These are phyloP conservation scores for Microtus montanus DNA, from an alignment of 2,113 vertebrate genomes.

Conservation along the genomic window DNA sequence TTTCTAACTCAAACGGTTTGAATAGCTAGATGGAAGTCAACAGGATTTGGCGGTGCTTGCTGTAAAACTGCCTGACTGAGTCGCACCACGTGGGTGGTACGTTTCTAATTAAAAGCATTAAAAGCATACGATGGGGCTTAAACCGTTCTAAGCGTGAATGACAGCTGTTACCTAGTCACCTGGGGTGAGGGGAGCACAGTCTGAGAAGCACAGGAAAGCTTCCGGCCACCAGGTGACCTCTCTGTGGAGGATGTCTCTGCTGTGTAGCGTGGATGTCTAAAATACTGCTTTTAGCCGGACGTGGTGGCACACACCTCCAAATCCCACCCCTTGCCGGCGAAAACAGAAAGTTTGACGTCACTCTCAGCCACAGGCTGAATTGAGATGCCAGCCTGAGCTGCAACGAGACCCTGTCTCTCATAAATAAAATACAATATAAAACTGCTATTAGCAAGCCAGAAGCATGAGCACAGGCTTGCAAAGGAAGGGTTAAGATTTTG, in stretches of 20 bases:
- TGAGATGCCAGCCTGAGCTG: neutral
- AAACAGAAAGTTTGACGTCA: neutral
- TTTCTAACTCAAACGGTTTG: neutral
- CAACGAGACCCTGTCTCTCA: neutral
- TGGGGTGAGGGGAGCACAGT: neutral
- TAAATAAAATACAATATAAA: neutral
- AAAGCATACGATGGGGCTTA: neutral
- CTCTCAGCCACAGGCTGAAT: neutral
- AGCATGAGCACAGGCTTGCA: neutral
- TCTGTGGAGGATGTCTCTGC: neutral
- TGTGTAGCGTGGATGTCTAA: neutral
- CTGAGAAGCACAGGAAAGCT: neutral
- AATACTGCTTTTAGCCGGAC: neutral
- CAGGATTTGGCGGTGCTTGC: neutral
- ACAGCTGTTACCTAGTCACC: neutral
- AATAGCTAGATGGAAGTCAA: neutral
- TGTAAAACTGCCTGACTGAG: neutral
- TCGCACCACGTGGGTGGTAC: rapidly evolving
- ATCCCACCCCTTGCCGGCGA: neutral
- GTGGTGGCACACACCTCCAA: neutral
- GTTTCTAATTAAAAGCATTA: neutral
- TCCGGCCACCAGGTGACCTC: neutral
- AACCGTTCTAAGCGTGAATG: too few relatives aligned
- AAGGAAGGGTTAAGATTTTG: neutral
- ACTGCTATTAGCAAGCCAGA: neutral